Evolutionary conservation across 2,888 invertebrate genomes (phyloP).

Genomic region (Caenorhabditis zanzibari): DNA sequence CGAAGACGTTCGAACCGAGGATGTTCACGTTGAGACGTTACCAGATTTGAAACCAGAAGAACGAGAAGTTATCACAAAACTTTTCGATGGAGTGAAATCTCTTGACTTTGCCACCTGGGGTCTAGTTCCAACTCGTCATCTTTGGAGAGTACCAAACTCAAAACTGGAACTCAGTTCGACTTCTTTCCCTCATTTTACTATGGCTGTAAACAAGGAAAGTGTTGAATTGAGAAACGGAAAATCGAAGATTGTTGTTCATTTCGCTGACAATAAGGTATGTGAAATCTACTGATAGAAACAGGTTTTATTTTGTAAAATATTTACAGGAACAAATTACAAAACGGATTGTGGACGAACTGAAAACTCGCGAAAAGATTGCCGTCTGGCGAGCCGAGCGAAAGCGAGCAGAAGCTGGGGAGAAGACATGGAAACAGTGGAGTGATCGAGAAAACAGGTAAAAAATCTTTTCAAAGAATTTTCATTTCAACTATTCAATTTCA

Average conservation of each 20-base stretch:
- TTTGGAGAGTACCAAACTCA: slow-evolving; percentile 33
- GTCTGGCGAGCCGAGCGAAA: slow-evolving; percentile 69
- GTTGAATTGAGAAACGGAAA: slow-evolving; percentile 71
- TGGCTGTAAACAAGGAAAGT: slow-evolving; percentile 66
- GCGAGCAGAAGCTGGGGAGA: slow-evolving; percentile 55
- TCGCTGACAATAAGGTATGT: slow-evolving; percentile 48
- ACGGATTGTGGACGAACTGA: slow-evolving; percentile 63
- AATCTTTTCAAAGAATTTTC: neutral
- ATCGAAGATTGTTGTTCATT: slow-evolving; percentile 70
- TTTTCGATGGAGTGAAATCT: slow-evolving; percentile 49
- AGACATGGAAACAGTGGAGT: slow-evolving; percentile 58
- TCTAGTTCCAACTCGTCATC: slow-evolving; percentile 49
- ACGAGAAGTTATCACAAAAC: slow-evolving; percentile 29
- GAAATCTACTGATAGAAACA: neutral
- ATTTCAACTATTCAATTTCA: slow-evolving; percentile 22
- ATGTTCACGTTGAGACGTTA: slow-evolving; percentile 13
- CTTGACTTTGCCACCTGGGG: slow-evolving; percentile 57
- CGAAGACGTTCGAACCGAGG: neutral
- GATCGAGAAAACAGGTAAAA: slow-evolving; percentile 57
- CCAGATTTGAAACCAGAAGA: slow-evolving; percentile 43
- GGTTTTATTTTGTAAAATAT: neutral
- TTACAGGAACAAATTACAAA: slow-evolving; percentile 49
- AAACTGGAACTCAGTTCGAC: slow-evolving; percentile 61
- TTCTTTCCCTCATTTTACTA: slow-evolving; percentile 68
- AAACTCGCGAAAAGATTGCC: slow-evolving; percentile 46